Base-by-base conservation (phyloP, 2,888 invertebrate genomes). In the Steromphala cineraria region DNA sequence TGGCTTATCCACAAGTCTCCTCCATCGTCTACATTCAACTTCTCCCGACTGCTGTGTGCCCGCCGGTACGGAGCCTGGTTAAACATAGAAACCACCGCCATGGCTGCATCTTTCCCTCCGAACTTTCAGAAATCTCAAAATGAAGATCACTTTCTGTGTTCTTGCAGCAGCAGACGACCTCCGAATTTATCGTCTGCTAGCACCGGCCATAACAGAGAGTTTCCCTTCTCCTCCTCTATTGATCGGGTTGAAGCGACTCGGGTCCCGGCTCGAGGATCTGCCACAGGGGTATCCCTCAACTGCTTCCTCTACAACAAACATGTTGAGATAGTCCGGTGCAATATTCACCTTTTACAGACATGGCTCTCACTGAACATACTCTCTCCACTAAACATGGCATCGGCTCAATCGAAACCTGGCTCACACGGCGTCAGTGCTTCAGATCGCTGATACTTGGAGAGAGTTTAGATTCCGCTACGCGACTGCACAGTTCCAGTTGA, bases 21-120 rank as follows among this genome's bases (percentile, higher is more conserved):
- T 31, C 71, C 79, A 4, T 88, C 89, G 19, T 89, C 90, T 55
- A 87, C 86, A 81, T 88, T 88, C 78, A 88, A 86, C 55, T 89
- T 85, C 80, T 89, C 90, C 8, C 83, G 80, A 62, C 85, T 85
- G 78, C 83, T 85, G 82, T 88, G 88, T 7, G 90, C 87, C 71
- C 89, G 86, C 74, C 89, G 83, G 87, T 88, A 90, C 71, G 89
- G 87, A n/a, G 89, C 87, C 85, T 91, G 91, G 84, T 90, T 90
- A 83, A 89, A 85, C 52, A 90, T 78, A n/a, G 89, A 89, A 55
- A 90, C 89, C 13, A 89, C 90, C 53, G 89, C 87, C 87, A 88
- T 88, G 84, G 81, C 84, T 24, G 75, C 40, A 62, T 10, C 24
- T 17, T 76, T 55, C 55, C 76, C 24, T 71, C 62, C 71, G 24